These are phyloP conservation scores for Myripristis murdjan DNA, from an alignment of 2,797 vertebrate species.

Conservation along the genomic window DNA sequence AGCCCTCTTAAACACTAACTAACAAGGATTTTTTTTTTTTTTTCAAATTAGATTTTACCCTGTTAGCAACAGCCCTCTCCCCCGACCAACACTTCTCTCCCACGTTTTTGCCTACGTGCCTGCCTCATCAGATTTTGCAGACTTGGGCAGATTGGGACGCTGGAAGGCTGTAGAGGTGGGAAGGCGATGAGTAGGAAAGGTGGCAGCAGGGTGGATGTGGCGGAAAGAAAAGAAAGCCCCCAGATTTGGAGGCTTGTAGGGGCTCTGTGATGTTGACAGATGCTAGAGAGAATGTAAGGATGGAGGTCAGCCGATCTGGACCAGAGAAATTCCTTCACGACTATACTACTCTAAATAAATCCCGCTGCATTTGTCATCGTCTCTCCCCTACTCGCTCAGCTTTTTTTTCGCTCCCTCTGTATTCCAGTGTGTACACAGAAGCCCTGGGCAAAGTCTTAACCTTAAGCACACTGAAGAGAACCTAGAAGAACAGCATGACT, in stretches of 20 bases:
- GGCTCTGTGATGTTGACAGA: conserved; percentile 47
- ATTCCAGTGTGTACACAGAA: conserved; percentile 54
- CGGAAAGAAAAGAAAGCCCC: conserved; percentile 24
- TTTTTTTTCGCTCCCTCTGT: conserved; percentile 29
- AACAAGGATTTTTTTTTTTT: conserved; percentile 50
- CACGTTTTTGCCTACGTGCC: conserved; percentile 59
- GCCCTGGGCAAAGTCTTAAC: conserved; percentile 67
- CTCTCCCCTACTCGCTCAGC: conserved; percentile 27
- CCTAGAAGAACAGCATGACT: conserved; percentile 60
- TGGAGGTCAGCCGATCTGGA: conserved; percentile 56
- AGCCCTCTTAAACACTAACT: conserved; percentile 59
- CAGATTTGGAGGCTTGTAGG: conserved; percentile 23
- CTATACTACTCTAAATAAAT: conserved; percentile 54
- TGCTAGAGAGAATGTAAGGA: conserved; percentile 25
- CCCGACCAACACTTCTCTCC: conserved; percentile 54
- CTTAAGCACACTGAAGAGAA: conserved; percentile 60
- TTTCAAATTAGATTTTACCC: conserved; percentile 77
- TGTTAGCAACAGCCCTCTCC: conserved; percentile 65
- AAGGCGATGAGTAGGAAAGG: conserved; percentile 49
- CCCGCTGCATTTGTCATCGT: conserved; percentile 53
- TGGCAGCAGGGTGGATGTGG: conserved; percentile 51
- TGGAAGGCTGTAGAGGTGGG: conserved; percentile 64
- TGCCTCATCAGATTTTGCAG: conserved; percentile 75
- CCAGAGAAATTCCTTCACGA: conserved; percentile 40
- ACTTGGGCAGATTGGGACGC: conserved; percentile 54